Conservation (phyloP, 2,797 vertebrate species). For the Hybognathus amarus region DNA sequence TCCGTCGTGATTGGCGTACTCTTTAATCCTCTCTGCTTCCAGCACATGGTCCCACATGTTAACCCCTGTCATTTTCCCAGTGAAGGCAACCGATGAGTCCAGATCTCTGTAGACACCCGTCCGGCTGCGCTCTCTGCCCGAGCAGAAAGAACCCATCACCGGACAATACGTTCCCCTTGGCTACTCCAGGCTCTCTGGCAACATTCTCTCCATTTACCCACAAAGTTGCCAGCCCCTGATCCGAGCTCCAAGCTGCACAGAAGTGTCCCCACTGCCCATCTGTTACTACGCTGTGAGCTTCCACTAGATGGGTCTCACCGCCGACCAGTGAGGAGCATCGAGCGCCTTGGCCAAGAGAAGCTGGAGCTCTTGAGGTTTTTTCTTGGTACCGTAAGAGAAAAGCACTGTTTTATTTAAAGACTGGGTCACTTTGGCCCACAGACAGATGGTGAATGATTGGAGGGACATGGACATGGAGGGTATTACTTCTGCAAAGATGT, state of each 20-base stretch:
- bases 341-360: constrained; percentile 73
- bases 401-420: constrained; percentile 80
- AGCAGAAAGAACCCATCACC: constrained; percentile 79
- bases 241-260: constrained; percentile 79
- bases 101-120: constrained; percentile 63
- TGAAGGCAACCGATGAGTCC: constrained; percentile 79
- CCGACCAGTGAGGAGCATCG: constrained; percentile 70
- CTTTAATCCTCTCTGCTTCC: constrained; percentile 66
- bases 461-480: constrained; percentile 68
- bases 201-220: constrained; percentile 74
- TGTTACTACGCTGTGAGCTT: constrained; percentile 32
- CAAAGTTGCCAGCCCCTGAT: constrained; percentile 67
- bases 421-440: constrained; percentile 83
- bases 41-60: constrained; percentile 83
- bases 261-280: constrained; percentile 77
- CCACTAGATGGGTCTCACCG: constrained; percentile 62
- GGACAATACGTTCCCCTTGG: constrained; percentile 65
- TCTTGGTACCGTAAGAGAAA: constrained; percentile 82
- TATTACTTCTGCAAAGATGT: constrained; percentile 81
- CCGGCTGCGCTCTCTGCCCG: constrained; percentile 82
- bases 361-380: constrained; percentile 81
- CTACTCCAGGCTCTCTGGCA: constrained; percentile 54
- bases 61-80: constrained; percentile 83
- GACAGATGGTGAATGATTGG: constrained; percentile 76
- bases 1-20: constrained; percentile 45